Base-by-base conservation (phyloP, 2,888 invertebrate species). In the Shargacucullia verbasci region DNA sequence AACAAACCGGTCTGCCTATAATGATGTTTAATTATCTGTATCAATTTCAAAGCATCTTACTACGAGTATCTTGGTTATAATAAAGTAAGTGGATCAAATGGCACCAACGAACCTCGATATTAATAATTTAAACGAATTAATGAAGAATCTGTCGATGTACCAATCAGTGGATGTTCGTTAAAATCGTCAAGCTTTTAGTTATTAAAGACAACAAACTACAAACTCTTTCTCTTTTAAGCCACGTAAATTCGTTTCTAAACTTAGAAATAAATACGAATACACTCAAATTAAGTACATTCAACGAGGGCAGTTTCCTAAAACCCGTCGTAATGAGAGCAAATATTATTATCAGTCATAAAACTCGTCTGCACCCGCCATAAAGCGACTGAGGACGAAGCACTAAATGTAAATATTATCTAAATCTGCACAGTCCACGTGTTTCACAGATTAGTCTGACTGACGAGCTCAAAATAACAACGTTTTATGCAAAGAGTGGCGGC, bases 321-420 rank as follows among this genome's bases (percentile, higher is more conserved):
- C 38, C 40, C 35, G 7, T 14, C 10, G 8, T 57, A 53, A 62
- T 43, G 48, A 57, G 38, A 58, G 52, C 53, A 46, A 41, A 62
- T 38, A 53, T 53, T 49, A 62, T 33, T 40, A 67, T 25, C 50
- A 25, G 43, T 34, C 39, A 13, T 69, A 54, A 65, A 70, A 10
- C 37, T 38, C 33, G 15, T 20, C 48, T 46, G 53, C 25, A 35
- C 13, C 39, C 20, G 25, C 50, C 54, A 50, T 61, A 48, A 59
- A 64, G 33, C 37, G 35, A 29, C 29, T 29, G 29, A 7, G 43
- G 50, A 14, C 25, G 12, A 31, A 37, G 41, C 13, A 33, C 20
- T 20, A 35, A 58, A 35, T 20, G 15, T 20, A 43, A 53, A 71
- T 43, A 39, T 71, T 53, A 67, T 66, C 67, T 59, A 9, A 27